Percentiles rank a stretch among this genome's conserved stretches.
phyloP scores from a whole-genome alignment of 2,888 invertebrate genomes.

The Holacanthella duospinosa region DNA sequence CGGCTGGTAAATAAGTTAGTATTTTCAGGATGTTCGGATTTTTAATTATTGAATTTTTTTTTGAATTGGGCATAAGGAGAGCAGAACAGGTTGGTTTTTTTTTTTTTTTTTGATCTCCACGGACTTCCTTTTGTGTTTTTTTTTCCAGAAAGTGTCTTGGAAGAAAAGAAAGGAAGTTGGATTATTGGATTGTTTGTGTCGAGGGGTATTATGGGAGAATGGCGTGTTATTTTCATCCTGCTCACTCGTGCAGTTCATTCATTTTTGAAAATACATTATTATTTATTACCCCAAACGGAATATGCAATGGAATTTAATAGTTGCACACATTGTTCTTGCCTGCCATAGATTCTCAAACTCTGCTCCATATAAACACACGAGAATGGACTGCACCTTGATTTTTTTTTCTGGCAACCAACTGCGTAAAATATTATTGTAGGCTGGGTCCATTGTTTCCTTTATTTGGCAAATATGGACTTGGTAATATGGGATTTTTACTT shows the following conservation, averaged over 20 bases:
- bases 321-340: background rate
- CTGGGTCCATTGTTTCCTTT: no score
- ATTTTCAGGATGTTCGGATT: no score
- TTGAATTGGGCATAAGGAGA: no score
- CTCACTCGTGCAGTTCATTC: background rate
- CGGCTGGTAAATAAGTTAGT: no score
- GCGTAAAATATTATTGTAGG: background rate
- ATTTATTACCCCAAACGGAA: background rate
- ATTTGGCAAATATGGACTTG: no score
- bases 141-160: background rate
- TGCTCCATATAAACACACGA: background rate
- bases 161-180: background rate
- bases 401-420: background rate
- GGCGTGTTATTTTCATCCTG: no score
- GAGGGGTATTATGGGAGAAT: no score
- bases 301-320: background rate
- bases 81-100: no score
- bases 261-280: background rate
- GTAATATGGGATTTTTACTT: no score
- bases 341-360: background rate
- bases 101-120: no score
- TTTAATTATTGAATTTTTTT: no score
- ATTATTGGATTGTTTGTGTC: background rate
- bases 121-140: no score
- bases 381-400: background rate